Evolutionary conservation across 2,888 invertebrate species (phyloP), one percentile per base, ranked within the genome.

Genomic region (Cheilosia grossa): DNA sequence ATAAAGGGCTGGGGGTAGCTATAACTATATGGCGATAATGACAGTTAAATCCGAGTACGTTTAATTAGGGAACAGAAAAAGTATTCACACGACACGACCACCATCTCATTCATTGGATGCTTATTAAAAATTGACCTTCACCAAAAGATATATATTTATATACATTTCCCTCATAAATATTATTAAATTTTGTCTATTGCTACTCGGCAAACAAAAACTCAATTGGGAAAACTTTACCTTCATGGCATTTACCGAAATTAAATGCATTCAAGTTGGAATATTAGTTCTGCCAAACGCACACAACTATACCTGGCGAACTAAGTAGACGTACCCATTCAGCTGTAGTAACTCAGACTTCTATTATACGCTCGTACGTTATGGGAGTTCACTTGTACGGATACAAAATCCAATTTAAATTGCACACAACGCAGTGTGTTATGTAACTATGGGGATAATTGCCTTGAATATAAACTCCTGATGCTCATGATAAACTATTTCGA

Each of bases 371-470:
- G 7, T 54, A 19, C 37, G 30, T 37, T 59, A 73, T 81, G 40
- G 2, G n/a, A 63, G 42, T 27, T 21, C 44, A 56, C 63, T 70
- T 77, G 70, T 63, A 44, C 21, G 61, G 56, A 78, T 67, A 78
- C 51, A 53, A 82, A 78, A 82, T 82, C 66, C 82, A 72, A 82
- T 78, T 78, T 82, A 72, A 82, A 82, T 72, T 72, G 82, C 82
- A 66, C 58, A 75, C 54, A 78, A 82, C 54, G 61, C 61, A 66
- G 66, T 66, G 37, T 37, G 37, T 37, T 66, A 61, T 54, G 58
- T 44, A 78, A 78, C 30, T 78, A 66, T 66, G 10, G 47, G 40
- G 40, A 70, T 70, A 64, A 70, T 70, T 78, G 40, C 49, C 44
- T 54, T 51, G 67, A 58, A 27, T 42, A 44, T 70, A 33, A 37